These are phyloP conservation scores for Anticlea derivata DNA, from an alignment of 2,888 invertebrate species.

Conservation along the genomic window DNA sequence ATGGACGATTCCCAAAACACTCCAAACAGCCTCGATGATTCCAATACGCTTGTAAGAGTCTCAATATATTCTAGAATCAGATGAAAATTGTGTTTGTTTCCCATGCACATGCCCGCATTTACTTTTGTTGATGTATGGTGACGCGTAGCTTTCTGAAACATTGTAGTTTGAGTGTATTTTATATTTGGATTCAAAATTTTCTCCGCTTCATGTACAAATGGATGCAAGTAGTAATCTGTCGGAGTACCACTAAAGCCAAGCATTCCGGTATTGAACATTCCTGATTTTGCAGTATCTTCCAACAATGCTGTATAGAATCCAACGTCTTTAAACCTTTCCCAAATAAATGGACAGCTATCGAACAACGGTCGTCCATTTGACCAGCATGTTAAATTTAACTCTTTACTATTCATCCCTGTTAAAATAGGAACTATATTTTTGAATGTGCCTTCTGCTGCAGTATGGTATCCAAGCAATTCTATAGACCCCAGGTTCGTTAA, in stretches of 20 bases:
- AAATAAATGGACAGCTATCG: slow-evolving; percentile 90
- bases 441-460: slow-evolving; percentile 95
- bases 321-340: slow-evolving; percentile 88
- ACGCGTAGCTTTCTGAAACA: not conserved
- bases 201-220: slow-evolving; percentile 85
- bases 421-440: slow-evolving; percentile 92
- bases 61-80: slow-evolving; percentile 87
- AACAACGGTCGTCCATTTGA: slow-evolving; percentile 78
- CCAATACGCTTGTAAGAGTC: slow-evolving; percentile 84
- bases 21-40: slow-evolving; percentile 86
- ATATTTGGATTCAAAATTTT: slow-evolving; percentile 15
- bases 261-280: slow-evolving; percentile 33
- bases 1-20: slow-evolving; percentile 91
- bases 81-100: slow-evolving; percentile 81
- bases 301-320: slow-evolving; percentile 90
- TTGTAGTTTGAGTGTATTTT: not conserved
- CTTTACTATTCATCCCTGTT: slow-evolving; percentile 85
- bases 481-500: slow-evolving; percentile 84
- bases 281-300: slow-evolving; percentile 87
- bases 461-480: slow-evolving; percentile 93
- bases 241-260: slow-evolving; percentile 85
- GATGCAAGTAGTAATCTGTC: slow-evolving; percentile 91
- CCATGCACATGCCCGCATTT: slow-evolving; percentile 3
- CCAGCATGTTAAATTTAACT: slow-evolving; percentile 85
- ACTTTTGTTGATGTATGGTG: not conserved